Base-by-base conservation (phyloP, 2,113 vertebrate genomes). In the Gallinago media region DNA sequence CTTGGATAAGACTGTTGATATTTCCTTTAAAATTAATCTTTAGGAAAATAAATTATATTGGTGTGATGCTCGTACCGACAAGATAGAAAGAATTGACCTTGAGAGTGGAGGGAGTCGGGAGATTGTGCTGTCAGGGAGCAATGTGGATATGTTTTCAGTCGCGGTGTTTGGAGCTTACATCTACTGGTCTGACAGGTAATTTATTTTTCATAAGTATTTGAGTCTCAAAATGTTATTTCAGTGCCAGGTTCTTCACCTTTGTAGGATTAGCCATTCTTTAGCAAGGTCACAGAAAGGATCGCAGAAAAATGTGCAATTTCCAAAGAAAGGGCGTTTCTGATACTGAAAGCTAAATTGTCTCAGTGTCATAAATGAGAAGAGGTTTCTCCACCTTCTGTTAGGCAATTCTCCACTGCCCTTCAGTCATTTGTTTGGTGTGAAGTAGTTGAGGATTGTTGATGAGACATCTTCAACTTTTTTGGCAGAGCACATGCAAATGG, bases 151-250 rank as follows among this genome's bases (percentile, higher is more conserved):
- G 98, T 99, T 99, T 98, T 99, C 99, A 27, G 99, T 99, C 54
- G 98, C 99, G 12, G 99, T 99, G 98, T 99, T 99, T 71, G 99
- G 99, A 94, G 99, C 99, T 98, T 99, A 99, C 98, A 99, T 99
- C 98, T 99, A 99, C 98, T 99, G 99, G 99, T 99, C 99, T 99
- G 99, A 99, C 99, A 99, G 99, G 99, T 99, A 99, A 99, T 99
- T 99, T 98, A 98, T 99, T 99, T 99, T 98, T 99, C 98, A 97
- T 98, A 98, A 98, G 98, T 97, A 97, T 98, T 98, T 95, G 94
- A 98, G 97, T 94, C 97, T 98, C 95, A 68, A 77, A 98, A 95
- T 95, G 96, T 97, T 98, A 96, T 98, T 98, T 97, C 89, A 85
- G 98, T 98, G 94, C 97, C 97, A 97, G 96, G 97, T 97, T 93